Base-by-base conservation (phyloP, 2,113 vertebrate species). In the Charina bottae region DNA sequence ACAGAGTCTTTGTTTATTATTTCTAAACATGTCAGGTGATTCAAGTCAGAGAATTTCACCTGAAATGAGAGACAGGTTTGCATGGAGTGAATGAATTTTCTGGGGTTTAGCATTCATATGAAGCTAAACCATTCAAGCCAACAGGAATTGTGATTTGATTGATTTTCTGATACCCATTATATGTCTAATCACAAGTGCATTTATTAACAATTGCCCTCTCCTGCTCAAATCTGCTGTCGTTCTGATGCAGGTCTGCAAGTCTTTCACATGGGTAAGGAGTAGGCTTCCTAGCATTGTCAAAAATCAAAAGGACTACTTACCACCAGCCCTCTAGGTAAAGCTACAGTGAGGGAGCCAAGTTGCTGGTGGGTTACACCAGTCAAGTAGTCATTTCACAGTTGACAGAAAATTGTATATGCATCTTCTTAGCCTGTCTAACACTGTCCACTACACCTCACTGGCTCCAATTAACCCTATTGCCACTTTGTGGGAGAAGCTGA, bases 151-250 rank as follows among this genome's bases (percentile, higher is more conserved):
- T 84, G 23, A 46, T 85, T 60, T 62, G 15, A 85, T 85, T 62
- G 26, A 33, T 90, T 60, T 46, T 60, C 89, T 90, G 56, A 85
- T 90, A 84, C 33, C 56, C n/a, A 11, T 83, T 60, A 53, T 85
- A 90, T 85, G 83, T 53, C 42, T 90, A 33, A 49, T 21, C 5
- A 49, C 37, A 60, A 49, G 15, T 59, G 9, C 42, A 60, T n/a
- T 13, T 28, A 6, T 49, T 59, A 84, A 59, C 23, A 49, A 28
- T 37, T 59, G 55, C 21, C 33, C 7, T 83, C 13, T 55, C 53
- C n/a, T 85, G 17, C 19, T 59, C 85, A 87, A 42, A 87, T 59
- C 2, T 58, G n/a, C n/a, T 87, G 15, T 17, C 28, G 53, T 56
- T 85, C 21, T 85, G 49, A 53, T 53, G 23, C 83, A 87, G 26